Conservation (phyloP, 1,140 invertebrate genomes). For the Hylaeus volcanicus region DNA sequence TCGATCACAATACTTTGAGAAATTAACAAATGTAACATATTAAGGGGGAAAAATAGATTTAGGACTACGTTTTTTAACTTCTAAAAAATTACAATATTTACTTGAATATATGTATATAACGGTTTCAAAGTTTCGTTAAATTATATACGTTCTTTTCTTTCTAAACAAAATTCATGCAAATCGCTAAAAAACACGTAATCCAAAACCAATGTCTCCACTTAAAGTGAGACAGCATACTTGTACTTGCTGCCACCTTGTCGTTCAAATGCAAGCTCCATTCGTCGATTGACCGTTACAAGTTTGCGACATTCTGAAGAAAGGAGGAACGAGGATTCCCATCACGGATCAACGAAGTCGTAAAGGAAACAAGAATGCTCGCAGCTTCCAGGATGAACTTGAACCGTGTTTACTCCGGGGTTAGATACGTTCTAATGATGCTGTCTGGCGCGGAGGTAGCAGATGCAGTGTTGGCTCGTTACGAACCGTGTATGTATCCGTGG, state of each 20-base stretch:
- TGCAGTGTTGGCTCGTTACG: background rate
- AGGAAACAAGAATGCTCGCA: background rate
- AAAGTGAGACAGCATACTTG: too few relatives aligned
- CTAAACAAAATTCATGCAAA: too few relatives aligned
- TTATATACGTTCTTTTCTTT: background rate
- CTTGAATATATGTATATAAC: too few relatives aligned
- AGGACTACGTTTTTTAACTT: too few relatives aligned
- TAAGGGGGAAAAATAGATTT: too few relatives aligned
- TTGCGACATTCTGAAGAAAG: background rate
- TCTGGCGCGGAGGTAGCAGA: background rate
- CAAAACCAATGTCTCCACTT: too few relatives aligned
- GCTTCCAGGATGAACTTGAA: background rate
- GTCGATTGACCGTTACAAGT: slow-evolving; percentile 21
- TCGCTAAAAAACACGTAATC: too few relatives aligned
- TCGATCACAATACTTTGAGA: too few relatives aligned
- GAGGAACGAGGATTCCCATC: background rate
- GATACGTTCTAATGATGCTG: background rate
- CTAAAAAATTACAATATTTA: too few relatives aligned
- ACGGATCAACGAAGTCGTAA: background rate
- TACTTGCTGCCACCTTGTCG: background rate
- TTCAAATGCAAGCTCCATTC: slow-evolving; percentile 12
- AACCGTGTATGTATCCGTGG: background rate
- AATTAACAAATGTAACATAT: too few relatives aligned
- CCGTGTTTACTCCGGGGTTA: background rate
- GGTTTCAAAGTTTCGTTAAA: background rate